Evolutionary conservation across 2,797 vertebrate genomes (phyloP), one percentile per base, ranked within the genome.

Genomic region (Antennarius maculatus): DNA sequence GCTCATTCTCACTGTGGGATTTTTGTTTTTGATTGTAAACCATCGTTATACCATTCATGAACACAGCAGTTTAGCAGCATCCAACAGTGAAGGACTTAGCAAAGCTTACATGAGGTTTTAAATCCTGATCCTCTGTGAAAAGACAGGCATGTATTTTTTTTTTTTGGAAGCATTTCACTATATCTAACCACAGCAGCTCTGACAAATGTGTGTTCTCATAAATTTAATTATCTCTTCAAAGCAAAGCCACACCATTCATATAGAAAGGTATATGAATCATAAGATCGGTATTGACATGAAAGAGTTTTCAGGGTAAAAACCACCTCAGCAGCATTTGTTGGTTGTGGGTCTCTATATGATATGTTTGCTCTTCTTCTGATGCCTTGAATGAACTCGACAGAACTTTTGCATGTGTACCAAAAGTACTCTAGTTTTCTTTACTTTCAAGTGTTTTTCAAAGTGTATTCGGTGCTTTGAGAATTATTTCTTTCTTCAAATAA

Each of bases 21-120:
- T 54, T 75, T 76, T 71, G 54, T 70, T 81, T 62, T 42, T 27
- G 3, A 3, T 16, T 27, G 8, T 39, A 45, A 74, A 52, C 41
- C 16, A 18, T 66, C 10, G 0, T 39, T 45, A 55, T 18, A 16
- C 43, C 49, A 42, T 42, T 67, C n/a, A 23, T 62, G 42, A 54
- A 12, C 48, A 37, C 46, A n/a, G 8, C 23, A 46, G 27, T 31
- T 6, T 6, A 52, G 28, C 60, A 61, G 39, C 58, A 27, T 47
- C 23, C 37, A 45, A 50, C 29, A 43, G 14, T 18, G 5, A 53
- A 50, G 0, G 16, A 52, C 39, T 74, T 50, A 12, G 39, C 46
- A 0, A 1, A 6, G 52, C 41, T 53, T 46, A 41, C 28, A 8
- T 17, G 1, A 47, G 42, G 11, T 64, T 62, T 64, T 41, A 41